A percentile compares a stretch with the other conserved stretches of the same genome.
These are phyloP conservation scores for Heliconius sara DNA, from an alignment of 2,888 invertebrate species.

Conservation along the genomic window DNA sequence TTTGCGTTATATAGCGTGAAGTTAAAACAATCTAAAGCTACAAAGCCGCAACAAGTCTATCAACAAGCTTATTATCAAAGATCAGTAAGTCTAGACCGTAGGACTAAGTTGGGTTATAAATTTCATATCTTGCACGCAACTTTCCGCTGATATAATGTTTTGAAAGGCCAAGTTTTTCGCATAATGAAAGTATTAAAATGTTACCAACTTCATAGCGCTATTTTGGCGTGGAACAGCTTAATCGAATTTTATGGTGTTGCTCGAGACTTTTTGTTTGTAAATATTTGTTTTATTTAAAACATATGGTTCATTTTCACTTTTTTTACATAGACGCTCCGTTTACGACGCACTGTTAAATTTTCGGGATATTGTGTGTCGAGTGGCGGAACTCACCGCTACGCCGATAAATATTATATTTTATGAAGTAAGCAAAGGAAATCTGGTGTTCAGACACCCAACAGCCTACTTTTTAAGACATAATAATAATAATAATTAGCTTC, in stretches of 20 bases:
- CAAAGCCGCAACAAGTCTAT: slow-evolving; percentile 4
- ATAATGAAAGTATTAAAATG: slow-evolving; percentile 45
- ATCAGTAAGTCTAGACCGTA: slow-evolving; percentile 52
- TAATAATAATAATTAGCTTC: too few relatives aligned
- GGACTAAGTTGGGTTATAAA: slow-evolving; percentile 65
- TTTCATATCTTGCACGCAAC: slow-evolving; percentile 55
- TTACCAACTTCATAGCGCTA: slow-evolving; percentile 31
- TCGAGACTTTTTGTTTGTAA: neutral
- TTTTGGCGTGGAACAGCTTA: slow-evolving; percentile 16
- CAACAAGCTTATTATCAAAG: slow-evolving; percentile 38
- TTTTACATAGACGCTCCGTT: neutral
- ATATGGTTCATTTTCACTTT: neutral
- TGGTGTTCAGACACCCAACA: too few relatives aligned
- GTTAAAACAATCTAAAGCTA: neutral
- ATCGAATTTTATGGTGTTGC: slow-evolving; percentile 27
- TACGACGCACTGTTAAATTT: neutral
- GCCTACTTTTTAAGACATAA: too few relatives aligned
- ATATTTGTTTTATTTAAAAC: neutral
- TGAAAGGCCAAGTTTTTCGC: slow-evolving; percentile 46
- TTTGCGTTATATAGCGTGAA: neutral
- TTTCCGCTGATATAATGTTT: slow-evolving; percentile 50
- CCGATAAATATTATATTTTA: neutral
- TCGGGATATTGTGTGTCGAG: neutral
- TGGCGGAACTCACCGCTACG: neutral
- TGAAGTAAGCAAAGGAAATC: too few relatives aligned